phyloP scores from a whole-genome alignment of 2,888 invertebrate genomes.

The Patella depressa region DNA sequence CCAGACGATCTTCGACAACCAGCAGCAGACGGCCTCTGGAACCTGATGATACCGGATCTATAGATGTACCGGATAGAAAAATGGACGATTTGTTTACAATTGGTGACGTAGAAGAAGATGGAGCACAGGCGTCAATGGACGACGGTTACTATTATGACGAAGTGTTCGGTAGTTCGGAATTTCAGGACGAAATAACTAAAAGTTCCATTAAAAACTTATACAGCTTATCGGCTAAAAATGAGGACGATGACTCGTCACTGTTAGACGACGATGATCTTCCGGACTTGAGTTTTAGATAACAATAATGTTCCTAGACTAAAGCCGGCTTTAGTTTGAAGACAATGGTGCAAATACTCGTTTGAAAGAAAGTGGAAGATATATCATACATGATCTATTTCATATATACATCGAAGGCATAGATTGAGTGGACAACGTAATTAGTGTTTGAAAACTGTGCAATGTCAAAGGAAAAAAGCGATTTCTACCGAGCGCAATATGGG shows the following conservation, averaged over 20 bases:
- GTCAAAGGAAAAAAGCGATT: no score
- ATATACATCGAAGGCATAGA: no score
- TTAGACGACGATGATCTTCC: conserved; percentile 11
- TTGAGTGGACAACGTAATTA: no score
- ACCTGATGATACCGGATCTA: conserved; percentile 17
- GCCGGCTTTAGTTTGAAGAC: no score
- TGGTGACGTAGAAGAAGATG: conserved; percentile 20
- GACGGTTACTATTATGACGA: conserved; percentile 38
- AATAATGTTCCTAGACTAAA: no score
- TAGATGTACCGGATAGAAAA: conserved; percentile 11
- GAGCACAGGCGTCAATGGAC: conserved; percentile 15
- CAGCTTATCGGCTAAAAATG: conserved; percentile 14
- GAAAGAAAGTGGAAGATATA: no score
- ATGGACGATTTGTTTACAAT: conserved; percentile 30
- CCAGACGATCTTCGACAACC: conserved; percentile 18
- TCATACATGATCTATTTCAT: no score
- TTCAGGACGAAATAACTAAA: conserved; percentile 43
- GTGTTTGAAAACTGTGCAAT: no score
- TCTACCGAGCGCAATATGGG: no score
- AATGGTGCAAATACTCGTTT: no score
- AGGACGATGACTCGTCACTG: conserved; percentile 30
- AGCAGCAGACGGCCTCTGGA: conserved; percentile 24
- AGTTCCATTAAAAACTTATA: conserved; percentile 39
- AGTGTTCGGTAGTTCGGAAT: conserved; percentile 41
- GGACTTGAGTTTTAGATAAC: background rate